Percentiles rank a stretch among this genome's conserved stretches.
These are phyloP conservation scores for Ibycter americanus DNA, from an alignment of 2,797 vertebrate species.

Conservation along the genomic window DNA sequence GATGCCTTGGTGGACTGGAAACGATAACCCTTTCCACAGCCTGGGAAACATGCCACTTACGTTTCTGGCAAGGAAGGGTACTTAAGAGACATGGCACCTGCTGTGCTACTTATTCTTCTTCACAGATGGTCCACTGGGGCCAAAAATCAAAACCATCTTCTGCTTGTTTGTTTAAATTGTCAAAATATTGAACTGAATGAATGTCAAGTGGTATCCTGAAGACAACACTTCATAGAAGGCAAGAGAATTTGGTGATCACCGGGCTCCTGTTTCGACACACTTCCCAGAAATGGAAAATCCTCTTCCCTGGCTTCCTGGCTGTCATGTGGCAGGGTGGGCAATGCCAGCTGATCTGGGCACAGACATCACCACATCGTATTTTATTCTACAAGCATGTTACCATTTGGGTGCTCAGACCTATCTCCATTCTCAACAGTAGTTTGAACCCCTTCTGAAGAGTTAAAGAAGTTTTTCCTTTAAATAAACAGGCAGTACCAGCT, in stretches of 20 bases:
- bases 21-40: not conserved
- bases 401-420: not conserved
- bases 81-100: not conserved
- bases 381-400: not conserved
- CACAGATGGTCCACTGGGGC: not conserved
- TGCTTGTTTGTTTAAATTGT: slow-evolving; percentile 9
- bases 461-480: not conserved
- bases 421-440: not conserved
- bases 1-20: not conserved
- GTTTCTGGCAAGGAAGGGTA: not conserved
- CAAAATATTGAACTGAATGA: not conserved
- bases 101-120: not conserved
- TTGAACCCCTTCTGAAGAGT: not conserved
- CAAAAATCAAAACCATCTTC: not conserved
- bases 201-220: not conserved
- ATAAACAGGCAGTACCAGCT: not conserved
- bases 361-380: rapidly evolving
- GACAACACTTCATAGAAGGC: not conserved
- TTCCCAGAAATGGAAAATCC: not conserved
- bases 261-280: not conserved
- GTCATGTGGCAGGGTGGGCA: not conserved
- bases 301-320: not conserved
- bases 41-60: not conserved
- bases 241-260: not conserved
- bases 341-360: not conserved